These are phyloP conservation scores for Acrobasis suavella DNA, from an alignment of 2,888 invertebrate species.

Conservation along the genomic window DNA sequence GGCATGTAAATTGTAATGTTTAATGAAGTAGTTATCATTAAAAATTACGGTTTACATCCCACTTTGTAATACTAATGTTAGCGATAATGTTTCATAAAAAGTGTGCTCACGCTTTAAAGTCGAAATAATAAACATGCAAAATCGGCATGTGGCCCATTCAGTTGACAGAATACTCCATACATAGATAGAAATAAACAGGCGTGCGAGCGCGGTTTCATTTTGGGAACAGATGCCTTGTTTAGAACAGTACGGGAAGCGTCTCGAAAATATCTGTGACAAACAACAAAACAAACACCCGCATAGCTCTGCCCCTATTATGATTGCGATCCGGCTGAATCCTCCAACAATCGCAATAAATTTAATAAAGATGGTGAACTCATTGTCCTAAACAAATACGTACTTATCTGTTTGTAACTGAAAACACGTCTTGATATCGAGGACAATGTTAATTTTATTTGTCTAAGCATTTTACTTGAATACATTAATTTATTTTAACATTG, in stretches of 20 bases:
- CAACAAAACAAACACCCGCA: slow-evolving; percentile 32
- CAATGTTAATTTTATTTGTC: background rate
- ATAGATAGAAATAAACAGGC: slow-evolving; percentile 56
- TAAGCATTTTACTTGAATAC: background rate
- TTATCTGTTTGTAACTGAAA: slow-evolving; percentile 29
- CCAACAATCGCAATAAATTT: slow-evolving; percentile 54
- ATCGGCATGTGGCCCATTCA: slow-evolving; percentile 53
- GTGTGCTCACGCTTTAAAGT: background rate
- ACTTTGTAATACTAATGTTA: background rate
- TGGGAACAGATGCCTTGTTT: slow-evolving; percentile 55
- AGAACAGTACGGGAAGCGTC: slow-evolving; percentile 37
- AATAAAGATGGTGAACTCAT: slow-evolving; percentile 45
- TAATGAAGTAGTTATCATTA: too few species aligned
- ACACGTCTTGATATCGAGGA: background rate
- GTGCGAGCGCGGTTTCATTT: slow-evolving; percentile 46
- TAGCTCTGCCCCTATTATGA: slow-evolving; percentile 38
- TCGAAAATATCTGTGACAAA: slow-evolving; percentile 45
- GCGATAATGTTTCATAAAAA: background rate
- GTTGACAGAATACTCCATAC: slow-evolving; percentile 57
- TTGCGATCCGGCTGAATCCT: slow-evolving; percentile 36
- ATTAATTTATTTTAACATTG: too few species aligned
- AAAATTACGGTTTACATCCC: background rate
- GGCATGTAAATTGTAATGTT: too few species aligned
- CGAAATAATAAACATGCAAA: slow-evolving; percentile 26
- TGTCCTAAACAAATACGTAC: slow-evolving; percentile 60